Evolutionary conservation across 1,140 invertebrate species (phyloP), one percentile per base, ranked within the genome.

Genomic region (Diuraphis noxia): DNA sequence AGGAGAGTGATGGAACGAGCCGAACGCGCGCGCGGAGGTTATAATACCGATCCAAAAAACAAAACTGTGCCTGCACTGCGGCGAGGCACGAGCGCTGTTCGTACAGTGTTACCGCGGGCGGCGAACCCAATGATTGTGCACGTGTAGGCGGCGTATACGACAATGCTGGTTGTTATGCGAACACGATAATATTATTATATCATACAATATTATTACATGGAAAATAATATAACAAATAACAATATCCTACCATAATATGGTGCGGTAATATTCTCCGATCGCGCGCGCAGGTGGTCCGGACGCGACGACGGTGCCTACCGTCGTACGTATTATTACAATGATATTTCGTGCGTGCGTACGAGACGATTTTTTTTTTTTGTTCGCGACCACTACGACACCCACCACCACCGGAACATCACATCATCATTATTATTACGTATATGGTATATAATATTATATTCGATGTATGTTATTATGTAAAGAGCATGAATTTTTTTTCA

Each of bases 61-160:
- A 81, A 81, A 90, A 77, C 40, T 46, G 40, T 72, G 88, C 88
- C 56, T 46, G 88, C 88, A 90, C 88, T 90, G 88, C 88, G 88
- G 41, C 72, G 77, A 41, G 88, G 40, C 88, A 52, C 86, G 86
- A 56, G 86, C 49, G 49, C 36, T 10, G 23, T 34, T 38, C 43
- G 43, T 63, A 88, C 88, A n/a, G 89, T 91, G 89, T 91, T 82
- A 46, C 89, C 89, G 81, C 77, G n/a, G 41, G 72, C 89, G 13
- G 43, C 89, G 89, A 91, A n/a, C 43, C 72, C 56, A 52, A 91
- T 82, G 38, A 81, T 77, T 77, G 72, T 79, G 38, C 23, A 17
- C 77, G 19, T 9, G 46, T 21, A 21, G 46, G 19, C 46, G 46
- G 46, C 40, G 25, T 0, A 40, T 40, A 43, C 49, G 49, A 30